Conservation (phyloP, 2,113 vertebrate species). For the Hippocampus barbouri region DNA sequence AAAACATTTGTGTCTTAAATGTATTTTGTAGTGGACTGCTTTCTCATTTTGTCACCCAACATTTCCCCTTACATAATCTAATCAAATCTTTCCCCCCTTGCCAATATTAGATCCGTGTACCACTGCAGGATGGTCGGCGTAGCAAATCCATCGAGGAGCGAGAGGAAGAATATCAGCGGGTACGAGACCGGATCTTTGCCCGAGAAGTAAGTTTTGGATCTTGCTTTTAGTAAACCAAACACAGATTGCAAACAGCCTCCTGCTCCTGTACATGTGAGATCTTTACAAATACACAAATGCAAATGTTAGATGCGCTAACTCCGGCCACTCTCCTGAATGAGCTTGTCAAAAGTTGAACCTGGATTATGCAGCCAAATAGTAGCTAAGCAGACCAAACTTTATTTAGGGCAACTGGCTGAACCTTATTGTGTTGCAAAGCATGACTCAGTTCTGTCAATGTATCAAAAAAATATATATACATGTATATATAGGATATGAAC, state of each 20-base stretch:
- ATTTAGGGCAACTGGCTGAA: background rate
- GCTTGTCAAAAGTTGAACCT: background rate
- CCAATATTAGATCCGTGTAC: constrained; percentile 88
- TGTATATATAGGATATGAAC: too few species aligned
- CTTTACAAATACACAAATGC: background rate
- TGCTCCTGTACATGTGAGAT: background rate
- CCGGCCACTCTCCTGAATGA: background rate
- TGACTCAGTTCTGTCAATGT: background rate
- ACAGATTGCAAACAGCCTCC: background rate
- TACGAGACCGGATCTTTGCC: constrained; percentile 97
- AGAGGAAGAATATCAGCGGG: constrained; percentile 97
- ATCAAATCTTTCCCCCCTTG: background rate
- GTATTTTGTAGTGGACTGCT: background rate
- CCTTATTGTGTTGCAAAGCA: background rate
- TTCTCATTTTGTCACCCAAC: background rate
- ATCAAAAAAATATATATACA: background rate
- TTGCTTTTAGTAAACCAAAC: background rate
- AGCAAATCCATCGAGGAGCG: constrained; percentile 99
- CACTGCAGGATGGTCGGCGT: constrained; percentile 95
- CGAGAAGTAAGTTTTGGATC: constrained; percentile 85
- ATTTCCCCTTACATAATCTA: background rate
- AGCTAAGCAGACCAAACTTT: background rate
- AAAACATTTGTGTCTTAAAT: background rate
- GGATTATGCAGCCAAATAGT: background rate
- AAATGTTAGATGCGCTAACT: background rate